Percentiles rank a stretch among this genome's conserved stretches.
These are phyloP conservation scores for Amphipyra berbera DNA, from an alignment of 2,888 invertebrate species.

Conservation along the genomic window DNA sequence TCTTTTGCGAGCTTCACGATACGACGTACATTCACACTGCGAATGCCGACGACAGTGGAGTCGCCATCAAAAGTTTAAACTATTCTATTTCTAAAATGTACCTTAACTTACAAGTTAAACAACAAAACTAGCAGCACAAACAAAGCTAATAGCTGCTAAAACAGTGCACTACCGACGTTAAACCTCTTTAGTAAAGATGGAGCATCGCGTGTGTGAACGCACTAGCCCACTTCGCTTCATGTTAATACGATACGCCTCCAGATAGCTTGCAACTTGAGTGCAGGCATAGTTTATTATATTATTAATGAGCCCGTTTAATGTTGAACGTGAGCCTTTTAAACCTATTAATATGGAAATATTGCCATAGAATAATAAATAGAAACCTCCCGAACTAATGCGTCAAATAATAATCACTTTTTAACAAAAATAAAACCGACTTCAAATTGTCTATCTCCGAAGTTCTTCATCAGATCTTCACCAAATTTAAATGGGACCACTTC, in stretches of 20 bases:
- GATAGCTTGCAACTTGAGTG: conserved; percentile 23
- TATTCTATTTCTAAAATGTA: conserved; percentile 20
- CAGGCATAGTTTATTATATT: conserved; percentile 31
- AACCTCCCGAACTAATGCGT: no score
- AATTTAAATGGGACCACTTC: no score
- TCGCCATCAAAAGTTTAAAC: neutral
- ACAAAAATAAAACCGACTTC: no score
- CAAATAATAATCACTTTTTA: no score
- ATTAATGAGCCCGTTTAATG: neutral
- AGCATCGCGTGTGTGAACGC: conserved; percentile 49
- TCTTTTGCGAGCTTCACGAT: no score
- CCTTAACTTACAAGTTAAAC: conserved; percentile 7
- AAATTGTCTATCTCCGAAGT: no score
- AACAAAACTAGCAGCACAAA: conserved; percentile 25
- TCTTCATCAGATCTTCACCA: no score
- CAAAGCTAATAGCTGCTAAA: conserved; percentile 44
- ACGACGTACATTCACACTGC: no score
- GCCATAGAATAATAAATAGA: no score
- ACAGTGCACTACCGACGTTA: conserved; percentile 17
- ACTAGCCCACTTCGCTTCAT: conserved; percentile 48
- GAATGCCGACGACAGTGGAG: no score
- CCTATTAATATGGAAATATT: no score
- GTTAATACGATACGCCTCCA: conserved; percentile 26
- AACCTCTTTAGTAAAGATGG: conserved; percentile 26
- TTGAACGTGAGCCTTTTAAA: neutral